Base-by-base conservation (phyloP, 1,140 invertebrate genomes). In the Brachionus manjavacas region DNA sequence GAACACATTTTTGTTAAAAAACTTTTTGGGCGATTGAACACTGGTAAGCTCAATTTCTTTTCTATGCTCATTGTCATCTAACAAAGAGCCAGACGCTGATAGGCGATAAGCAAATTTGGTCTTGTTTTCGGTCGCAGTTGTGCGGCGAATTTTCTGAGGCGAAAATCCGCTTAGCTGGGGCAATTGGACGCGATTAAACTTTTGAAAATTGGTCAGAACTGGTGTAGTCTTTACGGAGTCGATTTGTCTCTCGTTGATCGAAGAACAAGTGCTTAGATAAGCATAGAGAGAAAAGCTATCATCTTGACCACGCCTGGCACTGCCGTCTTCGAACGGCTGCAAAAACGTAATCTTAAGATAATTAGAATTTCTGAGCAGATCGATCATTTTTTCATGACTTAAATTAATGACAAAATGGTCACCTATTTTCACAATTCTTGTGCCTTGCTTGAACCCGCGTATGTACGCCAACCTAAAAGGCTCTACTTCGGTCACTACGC, bases 401-500 rank as follows among this genome's bases (percentile, higher is more conserved):
- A 97, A 89, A 0, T 95, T 96, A 6, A 94, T 93, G 16, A 96
- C 94, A 6, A 95, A 94, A 7, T 94, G 92, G 89, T 95, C 94
- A 88, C 95, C 96, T 84, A 93, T 92, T 89, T 98, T 95, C 14
- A 98, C 94, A 78, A 98, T 91, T 41, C 96, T 91, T 28, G 94
- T 94, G 14, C 95, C 95, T 89, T 95, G 94, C 74, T 94, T 89
- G 0, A 98, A 91, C 25, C 96, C 96, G n/a, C 94, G 94, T 84
- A 94, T 92, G 91, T 93, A 95, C 9, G 96, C 96, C 85, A 93
- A 92, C 3, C 95, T 95, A 87, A 93, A 93, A 83, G 91, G 92
- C 89, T 97, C 96, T 0, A 98, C 96, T 87, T 96, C 94, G 2
- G 95, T 97, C 1, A 98, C 95, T 3, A 98, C 92, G 3, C 96